Evolutionary conservation across 2,888 invertebrate genomes (phyloP), one percentile per base, ranked within the genome.

Genomic region (Hymenopus coronatus): DNA sequence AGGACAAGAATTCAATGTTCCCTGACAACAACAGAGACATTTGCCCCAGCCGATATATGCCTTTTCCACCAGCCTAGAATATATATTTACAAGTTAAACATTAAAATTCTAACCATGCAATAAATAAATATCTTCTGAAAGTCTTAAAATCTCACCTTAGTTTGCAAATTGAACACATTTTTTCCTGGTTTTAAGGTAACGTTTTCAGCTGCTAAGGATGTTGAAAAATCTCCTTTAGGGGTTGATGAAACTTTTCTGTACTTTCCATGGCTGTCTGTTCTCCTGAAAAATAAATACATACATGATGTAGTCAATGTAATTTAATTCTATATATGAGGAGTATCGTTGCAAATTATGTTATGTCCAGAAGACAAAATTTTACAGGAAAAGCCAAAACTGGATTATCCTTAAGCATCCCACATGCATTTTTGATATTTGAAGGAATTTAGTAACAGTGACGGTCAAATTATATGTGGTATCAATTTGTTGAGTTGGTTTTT

Each of bases 1-100:
- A 91, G 0, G 97, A 97, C 12, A 97, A 92, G 92, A 97, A 96
- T 92, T 97, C 96, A 90, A 98, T 92, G 91, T 96, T 96, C 27
- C 95, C 95, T 90, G 94, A 94, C 2, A 96, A 92, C 2, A 95
- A 92, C 83, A 97, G 92, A 0, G 96, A 96, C 70, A 97, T 94
- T 92, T 97, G 97, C 6, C 96, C 96, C 70, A 97, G 94, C 91
- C 95, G 95, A 93, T 96, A 97, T 83, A 94, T 94, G 0, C 97
- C 97, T 82, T 95, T 95, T 0, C 96, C 95, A 93, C 93, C 90
- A 46, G 90, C 90, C 90, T 90, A 82, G 33, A 27, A 70, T 70
- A 70, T 0, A 70, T 14, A 40, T 40, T 1, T 12, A 8, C 25
- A 83, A 83, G 8, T 0, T 28, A 28, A 25, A 4, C 28, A 14